Evolutionary conservation across 2,888 invertebrate genomes (phyloP).

Genomic region (Orgyia antiqua): DNA sequence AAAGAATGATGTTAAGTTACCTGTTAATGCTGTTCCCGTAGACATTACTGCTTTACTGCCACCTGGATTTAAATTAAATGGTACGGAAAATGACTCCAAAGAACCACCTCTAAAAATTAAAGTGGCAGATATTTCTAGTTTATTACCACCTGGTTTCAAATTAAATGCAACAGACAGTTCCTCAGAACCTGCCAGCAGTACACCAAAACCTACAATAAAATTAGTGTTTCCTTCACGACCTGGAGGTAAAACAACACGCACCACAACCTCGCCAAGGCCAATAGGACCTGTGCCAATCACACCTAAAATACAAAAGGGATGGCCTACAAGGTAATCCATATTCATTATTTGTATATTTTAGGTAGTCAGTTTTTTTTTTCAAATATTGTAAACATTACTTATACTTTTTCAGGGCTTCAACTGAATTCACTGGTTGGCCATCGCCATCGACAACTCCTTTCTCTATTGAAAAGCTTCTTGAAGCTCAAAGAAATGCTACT

Average conservation of each 20-base stretch:
- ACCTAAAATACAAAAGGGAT: constrained; percentile 89
- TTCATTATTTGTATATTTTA: constrained; percentile 2
- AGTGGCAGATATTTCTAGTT: constrained; percentile 75
- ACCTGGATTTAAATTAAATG: constrained; percentile 73
- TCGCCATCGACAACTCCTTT: constrained; percentile 92
- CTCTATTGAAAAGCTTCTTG: constrained; percentile 88
- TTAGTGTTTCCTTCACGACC: constrained; percentile 89
- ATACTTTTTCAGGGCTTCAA: constrained; percentile 85
- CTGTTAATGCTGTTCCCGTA: constrained; percentile 39
- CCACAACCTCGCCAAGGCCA: constrained; percentile 79
- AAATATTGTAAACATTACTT: no score
- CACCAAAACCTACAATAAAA: constrained; percentile 77
- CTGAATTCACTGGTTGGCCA: constrained; percentile 95
- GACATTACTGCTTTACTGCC: constrained; percentile 82
- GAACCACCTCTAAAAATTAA: constrained; percentile 40
- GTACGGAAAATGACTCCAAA: constrained; percentile 30
- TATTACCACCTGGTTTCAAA: constrained; percentile 81
- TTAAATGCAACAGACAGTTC: constrained; percentile 41
- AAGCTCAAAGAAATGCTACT: constrained; percentile 80
- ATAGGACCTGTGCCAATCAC: constrained; percentile 62
- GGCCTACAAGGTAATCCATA: constrained; percentile 83
- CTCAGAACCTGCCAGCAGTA: constrained; percentile 26
- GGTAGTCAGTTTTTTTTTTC: no score
- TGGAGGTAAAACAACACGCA: constrained; percentile 79
- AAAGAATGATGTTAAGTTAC: constrained; percentile 35